A percentile compares a stretch with the other conserved stretches of the same genome.
Conservation (phyloP, 2,797 vertebrate genomes). For the Xyrichtys novacula region DNA sequence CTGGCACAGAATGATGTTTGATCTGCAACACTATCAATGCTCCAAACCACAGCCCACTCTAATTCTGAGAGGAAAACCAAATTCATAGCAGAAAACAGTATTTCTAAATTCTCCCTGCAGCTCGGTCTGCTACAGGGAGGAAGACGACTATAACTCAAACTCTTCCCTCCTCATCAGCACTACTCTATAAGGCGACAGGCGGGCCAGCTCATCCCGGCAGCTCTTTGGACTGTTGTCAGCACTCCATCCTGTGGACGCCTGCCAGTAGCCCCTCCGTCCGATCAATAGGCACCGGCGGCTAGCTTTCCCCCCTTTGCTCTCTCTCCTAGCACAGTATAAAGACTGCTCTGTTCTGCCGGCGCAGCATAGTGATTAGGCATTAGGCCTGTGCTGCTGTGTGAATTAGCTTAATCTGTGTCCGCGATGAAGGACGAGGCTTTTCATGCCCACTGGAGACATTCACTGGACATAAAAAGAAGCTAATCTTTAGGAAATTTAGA, state of each 20-base stretch:
- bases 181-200: constrained; percentile 48
- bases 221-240: constrained; percentile 80
- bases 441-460: constrained; percentile 77
- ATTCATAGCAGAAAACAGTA: constrained; percentile 25
- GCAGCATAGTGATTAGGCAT: constrained; percentile 81
- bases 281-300: constrained; percentile 82
- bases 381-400: constrained; percentile 77
- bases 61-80: background rate
- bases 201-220: constrained; percentile 71
- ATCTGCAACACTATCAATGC: constrained; percentile 20
- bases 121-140: constrained; percentile 38
- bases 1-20: constrained; percentile 1
- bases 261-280: constrained; percentile 71
- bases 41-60: constrained; percentile 7
- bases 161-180: constrained; percentile 68
- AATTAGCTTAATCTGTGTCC: constrained; percentile 84
- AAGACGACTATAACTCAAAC: constrained; percentile 62
- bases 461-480: constrained; percentile 73
- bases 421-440: constrained; percentile 79
- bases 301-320: constrained; percentile 62
- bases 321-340: constrained; percentile 68
- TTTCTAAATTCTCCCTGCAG: constrained; percentile 43
- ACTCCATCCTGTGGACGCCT: constrained; percentile 80
- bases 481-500: constrained; percentile 78
- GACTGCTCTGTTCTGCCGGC: constrained; percentile 76